phyloP scores from a whole-genome alignment of 2,113 vertebrate genomes.

The Pogonocichla stellata region DNA sequence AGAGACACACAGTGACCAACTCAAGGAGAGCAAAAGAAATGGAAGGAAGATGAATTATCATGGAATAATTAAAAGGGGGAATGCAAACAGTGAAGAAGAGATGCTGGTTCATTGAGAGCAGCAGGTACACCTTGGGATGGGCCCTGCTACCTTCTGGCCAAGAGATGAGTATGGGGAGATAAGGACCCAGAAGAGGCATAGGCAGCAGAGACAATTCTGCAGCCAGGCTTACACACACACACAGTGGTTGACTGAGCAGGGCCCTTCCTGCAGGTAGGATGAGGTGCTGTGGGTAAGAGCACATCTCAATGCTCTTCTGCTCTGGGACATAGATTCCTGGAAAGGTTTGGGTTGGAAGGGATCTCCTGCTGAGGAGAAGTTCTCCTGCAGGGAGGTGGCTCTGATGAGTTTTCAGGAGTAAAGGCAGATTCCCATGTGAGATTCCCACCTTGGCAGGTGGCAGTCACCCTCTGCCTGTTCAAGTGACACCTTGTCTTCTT shows the following conservation, averaged over 20 bases:
- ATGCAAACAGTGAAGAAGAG: neutral
- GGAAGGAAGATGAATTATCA: neutral
- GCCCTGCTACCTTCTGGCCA: neutral
- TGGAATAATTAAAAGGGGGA: neutral
- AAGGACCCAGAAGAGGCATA: neutral
- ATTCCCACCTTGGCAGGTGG: neutral
- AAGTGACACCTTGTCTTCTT: neutral
- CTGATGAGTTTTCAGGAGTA: neutral
- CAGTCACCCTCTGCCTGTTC: neutral
- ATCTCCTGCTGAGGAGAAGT: neutral
- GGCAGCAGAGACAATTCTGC: neutral
- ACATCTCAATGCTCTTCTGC: neutral
- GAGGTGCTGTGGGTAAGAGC: neutral
- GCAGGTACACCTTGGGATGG: neutral
- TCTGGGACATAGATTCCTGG: neutral
- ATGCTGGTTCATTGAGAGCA: neutral
- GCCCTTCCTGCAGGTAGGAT: fast-evolving
- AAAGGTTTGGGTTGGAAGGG: neutral
- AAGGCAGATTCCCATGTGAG: neutral
- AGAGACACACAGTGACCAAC: neutral
- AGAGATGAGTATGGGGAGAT: fast-evolving
- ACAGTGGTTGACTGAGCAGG: fast-evolving
- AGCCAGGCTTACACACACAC: neutral
- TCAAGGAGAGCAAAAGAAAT: neutral
- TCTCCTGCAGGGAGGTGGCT: neutral